Evolutionary conservation across 2,888 invertebrate species (phyloP), one percentile per base, ranked within the genome.

Genomic region (Trichogramma evanescens): DNA sequence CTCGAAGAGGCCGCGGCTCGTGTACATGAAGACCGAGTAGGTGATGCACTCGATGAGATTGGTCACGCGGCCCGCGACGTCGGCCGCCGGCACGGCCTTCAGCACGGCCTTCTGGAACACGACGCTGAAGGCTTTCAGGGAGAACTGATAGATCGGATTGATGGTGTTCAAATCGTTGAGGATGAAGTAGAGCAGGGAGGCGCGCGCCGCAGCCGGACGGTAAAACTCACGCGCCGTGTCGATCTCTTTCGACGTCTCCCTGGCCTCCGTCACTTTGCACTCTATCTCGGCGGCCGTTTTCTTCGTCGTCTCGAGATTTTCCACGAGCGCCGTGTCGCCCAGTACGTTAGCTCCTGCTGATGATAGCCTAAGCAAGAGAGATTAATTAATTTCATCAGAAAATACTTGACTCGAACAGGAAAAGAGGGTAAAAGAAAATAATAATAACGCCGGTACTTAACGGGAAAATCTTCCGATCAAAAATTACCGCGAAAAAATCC

Each of bases 111-210:
- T 95, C 82, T 95, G 94, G 76, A 96, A 96, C 42, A 96, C 96
- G n/a, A 95, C 94, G 78, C 93, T 94, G 79, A 96, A 96, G 2
- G 96, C 95, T 85, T 97, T 96, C 63, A 97, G 81, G 9, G 96
- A 96, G 80, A 97, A 97, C 77, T 96, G 95, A 78, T 97, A 97
- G 70, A 97, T 95, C 1, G 95, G 95, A 80, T 96, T 95, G 64
- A 97, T 95, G 43, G 93, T 95, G 78, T 95, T 93, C 62, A 97
- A 82, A 69, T 97, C 96, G 73, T 96, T 96, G 48, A 97, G 80
- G 68, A 97, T 95, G 72, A 97, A 97, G 78, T 97, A 97, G 0
- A 97, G 81, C 4, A 97, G 82, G 58, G 95, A 95, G 0, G 96
- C 95, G 72, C 96, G 82, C 0, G 94, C 91, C 1, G 96, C 94